Base-by-base conservation (phyloP, 30 jellyfish, hydroid and myxozoan species). In the Aurelia coerulea region DNA sequence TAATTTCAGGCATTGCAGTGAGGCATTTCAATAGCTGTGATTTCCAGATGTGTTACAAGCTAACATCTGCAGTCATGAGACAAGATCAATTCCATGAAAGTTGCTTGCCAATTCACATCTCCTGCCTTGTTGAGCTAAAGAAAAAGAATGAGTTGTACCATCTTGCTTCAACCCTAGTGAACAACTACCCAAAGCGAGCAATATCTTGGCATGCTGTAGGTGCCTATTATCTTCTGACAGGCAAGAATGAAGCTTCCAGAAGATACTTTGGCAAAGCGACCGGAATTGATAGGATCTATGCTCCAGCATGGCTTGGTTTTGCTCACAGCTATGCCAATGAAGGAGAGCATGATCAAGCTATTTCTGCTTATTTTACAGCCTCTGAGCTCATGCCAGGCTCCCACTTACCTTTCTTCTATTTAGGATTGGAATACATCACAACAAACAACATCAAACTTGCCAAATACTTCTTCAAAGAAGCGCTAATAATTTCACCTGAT, bases 231-330 rank as follows among this genome's bases (percentile, higher is more conserved):
- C 81, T 94, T 16, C 46, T 94, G 17, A 78, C 94, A 12, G 92
- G 92, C 34, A 89, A 82, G 39, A 94, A 79, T 53, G 97, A 94
- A 72, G 81, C 89, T 14, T 94, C 98, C 8, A 79, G 98, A 78
- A 83, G 91, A 73, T 94, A 94, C 72, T 94, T 94, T 75, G 90
- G 98, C n/a, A 94, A 94, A 59, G 97, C 98, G 12, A 84, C 97
- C 17, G 80, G 92, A 14, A 76, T 94, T 50, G 88, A 94, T 29
- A 62, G 91, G 10, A 84, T 73, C 32, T 94, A 68, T 88, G 97
- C 97, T 42, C 98, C 98, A 10, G 97, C 98, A 1, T 94, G 98
- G 98, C 84, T 94, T 59, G 98, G 98, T 2, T 94, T 94, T 88
- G 98, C 98, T 5, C 98, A 94, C 51, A 94, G 97, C 86, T 94